These are phyloP conservation scores for Euzophera pinguis DNA, from an alignment of 2,888 invertebrate genomes.

Conservation along the genomic window DNA sequence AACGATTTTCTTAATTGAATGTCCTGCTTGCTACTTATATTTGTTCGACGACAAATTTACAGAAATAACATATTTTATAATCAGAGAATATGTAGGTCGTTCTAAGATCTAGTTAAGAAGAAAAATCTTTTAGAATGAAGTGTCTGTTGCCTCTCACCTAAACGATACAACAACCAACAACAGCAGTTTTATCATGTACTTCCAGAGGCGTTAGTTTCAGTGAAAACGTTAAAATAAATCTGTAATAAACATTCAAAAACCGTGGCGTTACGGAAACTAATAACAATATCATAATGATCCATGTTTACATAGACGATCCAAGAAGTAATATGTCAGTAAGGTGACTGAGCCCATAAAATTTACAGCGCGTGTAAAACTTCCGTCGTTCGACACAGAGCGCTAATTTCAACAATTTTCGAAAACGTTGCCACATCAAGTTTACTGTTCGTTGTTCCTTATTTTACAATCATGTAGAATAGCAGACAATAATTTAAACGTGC, in stretches of 20 bases:
- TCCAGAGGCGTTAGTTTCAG: too few species aligned
- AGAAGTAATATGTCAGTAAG: constrained; percentile 14
- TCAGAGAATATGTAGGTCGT: too few species aligned
- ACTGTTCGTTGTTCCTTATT: constrained; percentile 13
- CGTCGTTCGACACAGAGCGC: constrained; percentile 11
- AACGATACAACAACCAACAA: too few species aligned
- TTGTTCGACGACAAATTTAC: too few species aligned
- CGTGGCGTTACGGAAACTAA: neutral
- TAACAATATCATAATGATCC: constrained; percentile 14
- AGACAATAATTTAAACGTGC: neutral
- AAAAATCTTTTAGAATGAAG: too few species aligned
- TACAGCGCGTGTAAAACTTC: constrained; percentile 23
- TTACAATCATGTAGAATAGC: neutral
- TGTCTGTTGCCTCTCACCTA: too few species aligned
- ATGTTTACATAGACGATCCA: constrained; percentile 10
- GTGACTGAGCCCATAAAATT: constrained; percentile 44
- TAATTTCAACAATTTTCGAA: constrained; percentile 23
- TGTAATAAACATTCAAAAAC: neutral
- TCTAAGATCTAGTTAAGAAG: too few species aligned
- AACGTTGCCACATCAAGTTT: constrained; percentile 17
- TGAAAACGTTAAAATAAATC: too few species aligned
- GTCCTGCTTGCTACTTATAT: too few species aligned
- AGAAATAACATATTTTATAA: too few species aligned
- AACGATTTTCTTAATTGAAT: neutral
- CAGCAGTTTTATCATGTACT: too few species aligned